Evolutionary conservation across 2,888 invertebrate species (phyloP), one percentile per base, ranked within the genome.

Genomic region (Pimpla rufipes): DNA sequence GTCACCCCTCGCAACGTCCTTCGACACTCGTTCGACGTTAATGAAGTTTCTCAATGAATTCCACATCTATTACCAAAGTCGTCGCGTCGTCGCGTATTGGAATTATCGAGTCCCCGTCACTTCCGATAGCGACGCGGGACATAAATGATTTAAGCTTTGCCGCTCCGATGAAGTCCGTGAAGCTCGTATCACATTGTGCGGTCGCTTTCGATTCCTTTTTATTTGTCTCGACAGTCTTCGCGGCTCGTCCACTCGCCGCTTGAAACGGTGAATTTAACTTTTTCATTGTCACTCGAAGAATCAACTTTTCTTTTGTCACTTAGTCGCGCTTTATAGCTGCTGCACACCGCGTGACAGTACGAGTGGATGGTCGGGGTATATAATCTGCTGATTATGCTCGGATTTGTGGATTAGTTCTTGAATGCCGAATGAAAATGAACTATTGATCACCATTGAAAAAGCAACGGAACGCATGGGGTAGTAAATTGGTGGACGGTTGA

Each of bases 41-140:
- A 71, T 71, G 71, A 71, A 71, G 71, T 71, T 71, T 71, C 71
- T 42, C 71, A 23, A 71, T 71, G 57, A 71, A 71, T 71, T 71
- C 57, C 23, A 42, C 37, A 59, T 59, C 71, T 57, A 71, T 71
- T 57, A 71, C 55, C 57, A 40, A 57, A 71, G 55, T 71, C 71
- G 71, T 71, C 57, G 42, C 71, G 40, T 42, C 57, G 71, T 71
- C 71, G 16, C 55, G 55, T 71, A 71, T 71, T 57, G 71, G 71
- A 71, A 71, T 71, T 71, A 71, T 71, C 71, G 71, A 71, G 71
- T 71, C 57, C 57, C 71, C 42, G 71, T 71, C 71, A 57, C 57
- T 55, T 57, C 40, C 10, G 18, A 55, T 57, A 57, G 57, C 47
- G 55, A 71, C 57, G 71, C 23, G 70, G 52, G 52, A 55, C 70